A percentile compares a stretch with the other conserved stretches of the same genome.
Conservation (phyloP, 92 coral and sea anemone genomes). For the Actinostola sp. region DNA sequence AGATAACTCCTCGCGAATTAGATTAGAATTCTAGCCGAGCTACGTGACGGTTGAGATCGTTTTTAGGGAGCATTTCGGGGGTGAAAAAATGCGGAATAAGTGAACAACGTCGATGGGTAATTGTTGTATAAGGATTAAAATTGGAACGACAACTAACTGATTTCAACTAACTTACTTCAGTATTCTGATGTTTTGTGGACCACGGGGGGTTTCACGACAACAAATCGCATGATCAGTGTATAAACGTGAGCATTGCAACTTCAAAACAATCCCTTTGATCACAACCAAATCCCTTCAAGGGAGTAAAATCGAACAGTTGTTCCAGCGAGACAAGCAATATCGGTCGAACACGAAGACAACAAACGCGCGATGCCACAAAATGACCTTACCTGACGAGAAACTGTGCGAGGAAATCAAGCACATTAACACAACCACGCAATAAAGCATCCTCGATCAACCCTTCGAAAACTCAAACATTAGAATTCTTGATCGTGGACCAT, state of each 20-base stretch:
- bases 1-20: neutral
- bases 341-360: conserved; percentile 21
- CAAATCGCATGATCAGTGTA: neutral
- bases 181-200: neutral
- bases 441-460: conserved; percentile 80
- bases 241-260: neutral
- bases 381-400: conserved; percentile 68
- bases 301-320: neutral
- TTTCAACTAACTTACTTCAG: too few relatives aligned
- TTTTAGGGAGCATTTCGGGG: neutral
- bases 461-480: conserved; percentile 70
- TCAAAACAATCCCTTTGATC: neutral
- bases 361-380: conserved; percentile 29
- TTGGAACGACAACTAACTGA: too few relatives aligned
- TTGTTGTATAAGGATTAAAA: too few relatives aligned
- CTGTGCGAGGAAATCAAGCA: conserved; percentile 48
- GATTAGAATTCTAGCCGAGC: too few relatives aligned
- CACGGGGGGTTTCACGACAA: conserved; percentile 2
- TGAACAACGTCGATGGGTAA: too few relatives aligned
- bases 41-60: neutral
- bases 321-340: conserved; percentile 48
- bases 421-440: conserved; percentile 78
- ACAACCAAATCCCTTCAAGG: neutral
- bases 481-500: conserved; percentile 39
- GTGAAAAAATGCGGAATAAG: too few relatives aligned